These are phyloP conservation scores for Tipula unca DNA, from an alignment of 2,888 invertebrate species.

Conservation along the genomic window DNA sequence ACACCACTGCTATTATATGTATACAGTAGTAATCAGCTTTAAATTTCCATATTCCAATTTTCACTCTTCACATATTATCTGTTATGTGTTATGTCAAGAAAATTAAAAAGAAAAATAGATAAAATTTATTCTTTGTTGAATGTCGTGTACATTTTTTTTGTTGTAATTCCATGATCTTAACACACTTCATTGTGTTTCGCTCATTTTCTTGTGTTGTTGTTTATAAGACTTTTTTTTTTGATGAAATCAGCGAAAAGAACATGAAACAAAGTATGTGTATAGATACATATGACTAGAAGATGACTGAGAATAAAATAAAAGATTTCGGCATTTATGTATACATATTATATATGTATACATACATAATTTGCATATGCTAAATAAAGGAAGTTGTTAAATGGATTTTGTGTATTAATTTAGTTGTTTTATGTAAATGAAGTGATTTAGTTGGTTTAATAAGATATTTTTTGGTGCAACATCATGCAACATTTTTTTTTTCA, in stretches of 20 bases:
- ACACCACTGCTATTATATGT: neutral
- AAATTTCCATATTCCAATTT: neutral
- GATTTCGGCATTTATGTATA: neutral
- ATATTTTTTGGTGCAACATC: neutral
- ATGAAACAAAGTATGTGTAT: neutral
- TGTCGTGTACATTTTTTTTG: neutral
- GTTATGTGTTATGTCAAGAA: neutral
- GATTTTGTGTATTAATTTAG: neutral
- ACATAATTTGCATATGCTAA: neutral
- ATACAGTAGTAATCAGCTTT: neutral
- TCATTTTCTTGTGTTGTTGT: neutral
- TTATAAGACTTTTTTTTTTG: neutral
- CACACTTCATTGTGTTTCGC: neutral
- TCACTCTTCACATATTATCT: neutral
- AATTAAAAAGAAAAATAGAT: neutral
- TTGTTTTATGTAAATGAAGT: neutral
- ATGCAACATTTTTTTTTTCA: neutral
- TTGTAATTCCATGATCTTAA: conserved; percentile 8
- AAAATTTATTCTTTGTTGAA: neutral
- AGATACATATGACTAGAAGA: neutral
- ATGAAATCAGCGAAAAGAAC: neutral
- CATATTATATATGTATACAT: too few species aligned
- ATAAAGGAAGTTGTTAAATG: neutral
- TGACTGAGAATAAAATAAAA: neutral
- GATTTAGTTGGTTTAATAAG: neutral